Conservation (phyloP, 2,797 vertebrate species). For the Eutrigla gurnardus region DNA sequence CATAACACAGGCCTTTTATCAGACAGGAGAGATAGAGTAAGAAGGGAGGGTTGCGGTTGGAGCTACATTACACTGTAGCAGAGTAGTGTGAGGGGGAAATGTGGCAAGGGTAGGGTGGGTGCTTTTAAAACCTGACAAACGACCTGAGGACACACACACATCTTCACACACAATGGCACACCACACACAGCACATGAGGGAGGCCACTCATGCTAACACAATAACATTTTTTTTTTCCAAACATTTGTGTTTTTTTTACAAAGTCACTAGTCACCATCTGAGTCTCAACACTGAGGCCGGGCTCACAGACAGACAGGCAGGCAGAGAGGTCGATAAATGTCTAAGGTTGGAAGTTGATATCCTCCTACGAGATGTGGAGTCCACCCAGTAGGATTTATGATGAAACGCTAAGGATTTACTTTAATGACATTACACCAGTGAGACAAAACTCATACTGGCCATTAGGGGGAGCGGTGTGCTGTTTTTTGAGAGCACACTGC, state of each 20-base stretch:
- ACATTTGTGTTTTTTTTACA: constrained; percentile 71
- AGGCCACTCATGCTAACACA: constrained; percentile 83
- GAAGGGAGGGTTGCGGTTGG: constrained; percentile 26
- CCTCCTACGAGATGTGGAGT: constrained; percentile 33
- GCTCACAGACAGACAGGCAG: constrained; percentile 65
- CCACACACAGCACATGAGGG: constrained; percentile 81
- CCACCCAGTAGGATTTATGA: constrained; percentile 21
- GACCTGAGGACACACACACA: constrained; percentile 85
- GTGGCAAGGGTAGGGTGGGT: constrained; percentile 38
- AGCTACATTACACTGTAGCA: constrained; percentile 67
- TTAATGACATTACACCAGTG: constrained; percentile 16
- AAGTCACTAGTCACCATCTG: constrained; percentile 82
- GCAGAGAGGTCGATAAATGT: constrained; percentile 38
- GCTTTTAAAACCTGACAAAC: constrained; percentile 81
- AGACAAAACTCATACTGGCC: constrained; percentile 39
- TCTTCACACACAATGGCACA: constrained; percentile 80
- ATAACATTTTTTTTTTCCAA: constrained; percentile 63
- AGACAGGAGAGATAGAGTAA: constrained; percentile 54
- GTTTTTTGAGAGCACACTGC: background rate
- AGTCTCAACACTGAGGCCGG: constrained; percentile 68
- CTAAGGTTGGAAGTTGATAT: constrained; percentile 26
- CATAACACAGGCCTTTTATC: constrained; percentile 81
- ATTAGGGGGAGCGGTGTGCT: constrained; percentile 46
- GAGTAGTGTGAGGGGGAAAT: constrained; percentile 41
- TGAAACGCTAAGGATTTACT: constrained; percentile 22